Conservation (phyloP, 2,888 invertebrate species). For the Tipula confusa region DNA sequence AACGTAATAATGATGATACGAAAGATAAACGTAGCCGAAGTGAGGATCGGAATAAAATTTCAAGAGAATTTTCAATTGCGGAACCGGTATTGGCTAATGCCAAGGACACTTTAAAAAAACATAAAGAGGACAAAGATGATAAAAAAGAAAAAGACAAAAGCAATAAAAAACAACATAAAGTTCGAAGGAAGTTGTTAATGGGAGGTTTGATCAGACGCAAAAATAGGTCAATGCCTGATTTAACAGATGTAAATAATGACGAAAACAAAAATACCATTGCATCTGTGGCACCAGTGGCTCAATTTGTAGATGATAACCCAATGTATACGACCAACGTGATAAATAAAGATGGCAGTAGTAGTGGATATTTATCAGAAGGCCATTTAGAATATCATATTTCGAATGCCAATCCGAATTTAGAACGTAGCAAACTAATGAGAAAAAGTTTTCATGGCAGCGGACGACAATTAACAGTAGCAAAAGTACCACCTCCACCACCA, state of each 20-base stretch:
- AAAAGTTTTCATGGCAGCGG: constrained; percentile 86
- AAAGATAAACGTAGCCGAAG: constrained; percentile 77
- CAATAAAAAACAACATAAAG: constrained; percentile 86
- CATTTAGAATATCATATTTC: constrained; percentile 69
- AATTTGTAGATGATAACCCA: constrained; percentile 70
- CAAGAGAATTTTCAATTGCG: constrained; percentile 66
- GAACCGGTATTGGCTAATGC: constrained; percentile 54
- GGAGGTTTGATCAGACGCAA: constrained; percentile 83
- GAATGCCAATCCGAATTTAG: constrained; percentile 74
- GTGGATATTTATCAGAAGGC: constrained; percentile 82
- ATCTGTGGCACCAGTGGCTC: constrained; percentile 36
- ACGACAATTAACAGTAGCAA: constrained; percentile 74
- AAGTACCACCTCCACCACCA: constrained; percentile 82
- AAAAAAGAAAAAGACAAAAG: constrained; percentile 67
- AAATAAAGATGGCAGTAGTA: constrained; percentile 50
- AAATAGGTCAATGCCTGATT: constrained; percentile 87
- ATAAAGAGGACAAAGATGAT: constrained; percentile 59
- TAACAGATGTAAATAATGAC: constrained; percentile 69
- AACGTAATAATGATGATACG: constrained; percentile 61
- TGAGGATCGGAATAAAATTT: constrained; percentile 76
- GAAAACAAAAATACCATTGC: constrained; percentile 43
- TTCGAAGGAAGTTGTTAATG: constrained; percentile 80
- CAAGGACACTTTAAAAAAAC: constrained; percentile 54
- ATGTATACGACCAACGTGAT: constrained; percentile 60
- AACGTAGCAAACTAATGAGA: constrained; percentile 80